Evolutionary conservation across 2,113 vertebrate genomes (phyloP).

Genomic region (Accipiter cooperii): DNA sequence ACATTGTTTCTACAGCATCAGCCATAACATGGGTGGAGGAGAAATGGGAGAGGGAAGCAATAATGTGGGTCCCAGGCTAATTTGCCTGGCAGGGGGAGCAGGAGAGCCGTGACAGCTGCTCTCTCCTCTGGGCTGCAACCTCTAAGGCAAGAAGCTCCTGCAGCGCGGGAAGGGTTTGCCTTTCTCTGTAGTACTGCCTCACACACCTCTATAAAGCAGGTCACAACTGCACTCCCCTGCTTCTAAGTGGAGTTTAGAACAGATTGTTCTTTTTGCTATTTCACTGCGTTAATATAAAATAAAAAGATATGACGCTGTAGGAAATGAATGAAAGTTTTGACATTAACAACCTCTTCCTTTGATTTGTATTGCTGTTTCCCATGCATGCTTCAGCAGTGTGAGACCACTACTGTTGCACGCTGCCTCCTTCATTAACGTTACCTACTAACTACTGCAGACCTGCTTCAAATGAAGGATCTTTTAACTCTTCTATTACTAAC

Average conservation of each 20-base stretch:
- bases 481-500: neutral
- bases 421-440: constrained; percentile 14
- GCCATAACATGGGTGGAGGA: neutral
- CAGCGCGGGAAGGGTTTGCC: neutral
- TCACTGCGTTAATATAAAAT: neutral
- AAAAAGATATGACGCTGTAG: neutral
- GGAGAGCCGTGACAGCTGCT: neutral
- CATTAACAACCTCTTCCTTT: neutral
- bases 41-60: neutral
- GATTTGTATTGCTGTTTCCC: constrained; percentile 20
- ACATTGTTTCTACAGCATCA: neutral
- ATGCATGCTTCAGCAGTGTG: neutral
- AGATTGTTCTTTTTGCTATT: neutral
- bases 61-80: neutral
- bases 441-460: constrained; percentile 25
- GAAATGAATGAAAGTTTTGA: constrained; percentile 46
- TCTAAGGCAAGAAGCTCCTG: neutral
- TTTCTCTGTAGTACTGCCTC: neutral
- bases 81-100: constrained; percentile 17
- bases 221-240: neutral
- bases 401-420: neutral
- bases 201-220: neutral
- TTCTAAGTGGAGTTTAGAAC: neutral
- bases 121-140: neutral
- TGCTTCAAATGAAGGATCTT: constrained; percentile 15